Evolutionary conservation across 1,140 invertebrate genomes (phyloP), one percentile per base, ranked within the genome.

Genomic region (Carcinoscorpius rotundicauda): DNA sequence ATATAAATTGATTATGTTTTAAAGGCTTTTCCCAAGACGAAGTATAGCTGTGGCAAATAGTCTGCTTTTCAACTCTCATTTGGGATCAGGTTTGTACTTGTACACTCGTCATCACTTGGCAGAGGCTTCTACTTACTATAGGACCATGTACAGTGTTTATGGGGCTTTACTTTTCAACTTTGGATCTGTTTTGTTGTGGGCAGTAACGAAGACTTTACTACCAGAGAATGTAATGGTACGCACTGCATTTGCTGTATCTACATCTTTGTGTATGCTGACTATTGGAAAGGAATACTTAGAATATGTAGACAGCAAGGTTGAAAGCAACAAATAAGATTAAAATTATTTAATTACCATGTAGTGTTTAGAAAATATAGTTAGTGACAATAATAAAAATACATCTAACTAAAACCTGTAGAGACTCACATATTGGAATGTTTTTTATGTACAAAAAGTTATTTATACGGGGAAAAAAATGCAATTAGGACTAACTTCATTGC

Each of bases 171-270:
- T 87, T 11, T 82, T 88, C 71, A 86, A 83, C 63, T 82, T 88
- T 73, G 86, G 87, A 48, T 87, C 86, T 0, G 82, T 88, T 5
- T 75, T 88, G 4, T 76, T 82, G 51, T 87, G 86, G 84, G 86
- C 86, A 3, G 80, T 88, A 49, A 75, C 86, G 49, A 79, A 85
- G 71, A 85, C 83, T 29, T 72, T 85, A 52, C 70, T 87, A 51
- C 85, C 86, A 4, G 78, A 81, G 68, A 86, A 83, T 73, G 80
- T 83, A 57, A 72, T 80, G 6, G 60, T 84, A 3, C 79, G 83
- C 58, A 84, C 84, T 2, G 58, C 82, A 49, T 78, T 81, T 53
- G 86, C 85, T 6, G 66, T 86, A n/a, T 78, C 78, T 53, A 81
- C 83, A 11, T 83, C 84, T 9, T 70, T 82, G 11, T 79, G 77